Conservation (phyloP, 1,140 invertebrate species). For the Brachionus paranguensis region DNA sequence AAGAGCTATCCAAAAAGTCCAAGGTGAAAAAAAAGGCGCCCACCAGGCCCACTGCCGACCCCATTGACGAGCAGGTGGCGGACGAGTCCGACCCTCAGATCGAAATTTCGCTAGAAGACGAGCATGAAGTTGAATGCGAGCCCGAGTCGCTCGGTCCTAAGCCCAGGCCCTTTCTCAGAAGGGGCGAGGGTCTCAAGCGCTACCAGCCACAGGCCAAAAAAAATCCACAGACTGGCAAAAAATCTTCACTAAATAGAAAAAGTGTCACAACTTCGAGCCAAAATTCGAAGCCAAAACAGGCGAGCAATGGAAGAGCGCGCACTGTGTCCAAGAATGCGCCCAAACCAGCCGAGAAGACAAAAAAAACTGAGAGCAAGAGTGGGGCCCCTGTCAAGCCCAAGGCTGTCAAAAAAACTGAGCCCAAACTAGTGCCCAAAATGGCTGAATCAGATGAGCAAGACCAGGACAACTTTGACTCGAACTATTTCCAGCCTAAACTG, state of each 20-base stretch:
- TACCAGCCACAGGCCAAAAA: conserved; percentile 24
- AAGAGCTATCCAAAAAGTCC: neutral
- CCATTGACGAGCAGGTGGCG: neutral
- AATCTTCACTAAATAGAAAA: neutral
- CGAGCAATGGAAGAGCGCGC: neutral
- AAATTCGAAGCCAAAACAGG: neutral
- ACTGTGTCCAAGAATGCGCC: neutral
- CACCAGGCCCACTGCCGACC: neutral
- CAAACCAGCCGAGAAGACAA: neutral
- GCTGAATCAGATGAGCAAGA: neutral
- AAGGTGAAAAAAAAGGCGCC: neutral
- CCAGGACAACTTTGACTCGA: neutral
- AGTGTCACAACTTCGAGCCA: neutral
- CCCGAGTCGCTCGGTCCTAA: neutral
- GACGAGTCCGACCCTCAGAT: neutral
- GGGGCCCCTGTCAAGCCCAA: neutral
- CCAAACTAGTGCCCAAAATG: neutral
- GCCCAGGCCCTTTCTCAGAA: neutral
- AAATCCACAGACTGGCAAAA: neutral
- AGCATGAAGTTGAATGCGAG: neutral
- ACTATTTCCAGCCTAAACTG: neutral
- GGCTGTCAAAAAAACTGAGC: neutral
- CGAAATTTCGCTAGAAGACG: neutral
- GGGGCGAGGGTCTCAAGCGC: conserved; percentile 31
- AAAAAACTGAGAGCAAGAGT: neutral